A percentile compares a stretch with the other conserved stretches of the same genome.
These are phyloP conservation scores for Vesta saturnalis DNA, from an alignment of 2,888 invertebrate species.

Conservation along the genomic window DNA sequence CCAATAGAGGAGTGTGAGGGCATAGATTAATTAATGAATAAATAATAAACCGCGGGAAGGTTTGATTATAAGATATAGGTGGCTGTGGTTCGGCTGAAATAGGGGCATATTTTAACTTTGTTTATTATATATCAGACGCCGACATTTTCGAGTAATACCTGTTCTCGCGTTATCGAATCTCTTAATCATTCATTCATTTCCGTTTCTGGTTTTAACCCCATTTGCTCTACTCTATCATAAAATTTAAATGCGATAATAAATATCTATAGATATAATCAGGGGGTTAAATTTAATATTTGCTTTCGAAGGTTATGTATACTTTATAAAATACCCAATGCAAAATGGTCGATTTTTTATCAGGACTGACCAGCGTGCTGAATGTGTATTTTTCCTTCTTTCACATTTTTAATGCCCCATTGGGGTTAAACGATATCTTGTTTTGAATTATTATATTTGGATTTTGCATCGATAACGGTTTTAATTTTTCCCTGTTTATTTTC, in stretches of 20 bases:
- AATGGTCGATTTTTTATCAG: slow-evolving; percentile 48
- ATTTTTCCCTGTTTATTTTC: slow-evolving; percentile 46
- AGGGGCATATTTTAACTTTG: slow-evolving; percentile 55
- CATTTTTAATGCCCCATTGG: slow-evolving; percentile 46
- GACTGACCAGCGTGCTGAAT: slow-evolving; percentile 46
- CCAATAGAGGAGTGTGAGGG: slow-evolving; percentile 42
- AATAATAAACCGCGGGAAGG: slow-evolving; percentile 59
- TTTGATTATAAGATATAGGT: slow-evolving; percentile 61
- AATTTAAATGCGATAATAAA: slow-evolving; percentile 29
- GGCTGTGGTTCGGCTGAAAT: slow-evolving; percentile 49
- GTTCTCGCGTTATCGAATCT: slow-evolving; percentile 29
- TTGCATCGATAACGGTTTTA: slow-evolving; percentile 45
- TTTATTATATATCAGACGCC: slow-evolving; percentile 56
- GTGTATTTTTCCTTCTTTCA: slow-evolving; percentile 46
- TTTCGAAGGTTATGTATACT: slow-evolving; percentile 36
- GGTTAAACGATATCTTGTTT: slow-evolving; percentile 45
- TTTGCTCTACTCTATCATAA: slow-evolving; percentile 10
- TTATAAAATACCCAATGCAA: slow-evolving; percentile 39
- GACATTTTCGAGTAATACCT: slow-evolving; percentile 34
- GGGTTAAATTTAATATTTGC: slow-evolving; percentile 36
- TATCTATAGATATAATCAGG: slow-evolving; percentile 35
- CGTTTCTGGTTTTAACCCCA: slow-evolving; percentile 7
- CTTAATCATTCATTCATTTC: slow-evolving; percentile 38
- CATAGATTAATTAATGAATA: slow-evolving; percentile 64
- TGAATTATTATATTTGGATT: slow-evolving; percentile 49